phyloP scores from a whole-genome alignment of 2,888 invertebrate species.

The Beris chalybata region DNA sequence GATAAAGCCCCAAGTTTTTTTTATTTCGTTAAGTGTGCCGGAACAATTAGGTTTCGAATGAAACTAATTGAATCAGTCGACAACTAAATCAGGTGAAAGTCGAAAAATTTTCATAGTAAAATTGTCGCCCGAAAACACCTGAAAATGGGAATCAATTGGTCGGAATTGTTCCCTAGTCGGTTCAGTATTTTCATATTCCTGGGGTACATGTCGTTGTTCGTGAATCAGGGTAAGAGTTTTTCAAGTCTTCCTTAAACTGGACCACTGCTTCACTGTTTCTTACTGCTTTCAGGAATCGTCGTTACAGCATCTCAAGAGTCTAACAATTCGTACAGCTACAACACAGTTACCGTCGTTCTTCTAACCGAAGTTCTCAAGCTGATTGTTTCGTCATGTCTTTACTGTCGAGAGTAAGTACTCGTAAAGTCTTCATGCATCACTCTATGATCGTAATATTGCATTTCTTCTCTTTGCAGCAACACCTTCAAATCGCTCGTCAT shows the following conservation, averaged over 20 bases:
- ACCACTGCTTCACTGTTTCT: neutral
- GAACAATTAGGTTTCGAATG: no score
- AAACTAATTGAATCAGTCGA: no score
- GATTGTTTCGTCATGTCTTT: constrained; percentile 69
- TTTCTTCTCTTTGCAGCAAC: constrained; percentile 62
- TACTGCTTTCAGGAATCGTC: constrained; percentile 70
- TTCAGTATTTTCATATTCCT: constrained; percentile 79
- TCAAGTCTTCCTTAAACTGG: neutral
- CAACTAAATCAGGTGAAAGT: no score
- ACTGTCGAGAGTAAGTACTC: constrained; percentile 66
- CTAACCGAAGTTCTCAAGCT: constrained; percentile 87
- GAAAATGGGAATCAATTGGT: constrained; percentile 56
- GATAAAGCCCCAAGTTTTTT: no score
- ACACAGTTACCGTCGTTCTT: constrained; percentile 84
- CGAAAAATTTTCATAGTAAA: neutral
- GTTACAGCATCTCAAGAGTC: constrained; percentile 86
- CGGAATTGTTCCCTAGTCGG: constrained; percentile 81
- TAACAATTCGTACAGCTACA: constrained; percentile 81
- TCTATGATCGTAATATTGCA: constrained; percentile 17
- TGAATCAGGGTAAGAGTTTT: constrained; percentile 78
- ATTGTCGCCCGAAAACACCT: neutral
- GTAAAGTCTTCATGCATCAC: neutral
- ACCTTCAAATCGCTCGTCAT: constrained; percentile 59
- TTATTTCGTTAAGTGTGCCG: no score
- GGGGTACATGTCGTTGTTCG: constrained; percentile 84